Base-by-base conservation (phyloP, 2,888 invertebrate species). In the Helleia helle region DNA sequence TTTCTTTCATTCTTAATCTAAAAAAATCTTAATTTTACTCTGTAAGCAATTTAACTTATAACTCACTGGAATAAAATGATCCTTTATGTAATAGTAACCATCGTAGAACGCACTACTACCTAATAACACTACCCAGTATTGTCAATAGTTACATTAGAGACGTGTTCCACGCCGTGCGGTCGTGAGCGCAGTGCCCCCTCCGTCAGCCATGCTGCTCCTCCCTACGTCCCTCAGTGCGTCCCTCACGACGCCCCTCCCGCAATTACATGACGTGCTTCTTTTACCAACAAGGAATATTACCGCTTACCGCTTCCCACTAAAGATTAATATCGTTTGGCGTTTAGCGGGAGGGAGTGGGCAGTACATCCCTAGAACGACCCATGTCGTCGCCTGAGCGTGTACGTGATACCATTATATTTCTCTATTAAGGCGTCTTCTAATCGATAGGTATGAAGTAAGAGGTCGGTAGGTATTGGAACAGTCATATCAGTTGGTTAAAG, bases 241-340 rank as follows among this genome's bases (percentile, higher is more conserved):
- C 77, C 81, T 71, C 83, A 81, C 77, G 79, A 66, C 80, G 79
- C 81, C 81, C 69, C 76, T 72, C 65, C 73, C 67, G 64, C 74
- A 71, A 73, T 73, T 71, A 76, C 65, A 65, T 56, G 62, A 45
- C 39, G 65, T 61, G 60, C 58, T 59, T 59, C 59, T 58, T 59
- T 61, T 59, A 48, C 62, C 62, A 59, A 53, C 68, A 58, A 61
- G 59, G 61, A 61, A 71, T 71, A 72, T 59, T 63, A 65, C 64
- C 66, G 74, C 74, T 71, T 83, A 76, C 58, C 49, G 46, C 55
- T 52, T 51, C 51, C 55, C 42, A 61, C 73, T 80, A 83, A 76
- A 77, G 83, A 75, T 79, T 75, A 74, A 72, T 74, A 66, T 79
- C 52, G 64, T 55, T 45, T 55, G 62, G 43, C 56, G 44, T 44